A percentile compares a stretch with the other conserved stretches of the same genome.
phyloP scores from a whole-genome alignment of 2,113 vertebrate genomes.

The Talpa occidentalis region DNA sequence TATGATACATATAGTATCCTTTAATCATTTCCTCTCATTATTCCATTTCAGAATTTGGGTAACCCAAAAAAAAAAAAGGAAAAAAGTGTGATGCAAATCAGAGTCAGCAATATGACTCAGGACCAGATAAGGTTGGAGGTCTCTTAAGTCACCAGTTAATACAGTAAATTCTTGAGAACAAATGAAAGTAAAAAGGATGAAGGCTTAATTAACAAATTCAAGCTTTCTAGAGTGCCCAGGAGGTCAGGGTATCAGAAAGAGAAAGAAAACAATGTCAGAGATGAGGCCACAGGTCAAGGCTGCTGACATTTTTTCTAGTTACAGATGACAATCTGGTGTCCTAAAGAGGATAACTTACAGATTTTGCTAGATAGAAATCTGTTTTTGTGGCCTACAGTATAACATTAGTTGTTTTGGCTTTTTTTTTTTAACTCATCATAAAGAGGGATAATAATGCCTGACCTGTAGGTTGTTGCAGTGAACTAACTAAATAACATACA shows the following conservation, averaged over 20 bases:
- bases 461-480: background rate
- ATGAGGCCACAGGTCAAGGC: background rate
- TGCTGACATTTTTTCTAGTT: background rate
- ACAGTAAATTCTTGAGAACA: background rate
- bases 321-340: background rate
- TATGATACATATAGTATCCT: background rate
- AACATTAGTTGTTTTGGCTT: background rate
- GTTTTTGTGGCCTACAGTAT: background rate
- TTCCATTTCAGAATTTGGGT: background rate
- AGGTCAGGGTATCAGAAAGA: background rate
- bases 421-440: background rate
- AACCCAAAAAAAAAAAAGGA: background rate
- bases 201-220: background rate
- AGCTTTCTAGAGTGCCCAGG: background rate
- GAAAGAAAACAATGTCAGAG: background rate
- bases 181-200: background rate
- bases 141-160: background rate
- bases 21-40: background rate
- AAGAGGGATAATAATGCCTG: conserved; percentile 2
- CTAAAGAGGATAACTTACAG: background rate
- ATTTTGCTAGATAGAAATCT: background rate
- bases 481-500: background rate
- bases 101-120: conserved; percentile 26
- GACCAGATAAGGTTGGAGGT: background rate
- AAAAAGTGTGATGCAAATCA: background rate